Base-by-base conservation (phyloP, 2,888 invertebrate species). In the Caenorhabditis macrosperma region DNA sequence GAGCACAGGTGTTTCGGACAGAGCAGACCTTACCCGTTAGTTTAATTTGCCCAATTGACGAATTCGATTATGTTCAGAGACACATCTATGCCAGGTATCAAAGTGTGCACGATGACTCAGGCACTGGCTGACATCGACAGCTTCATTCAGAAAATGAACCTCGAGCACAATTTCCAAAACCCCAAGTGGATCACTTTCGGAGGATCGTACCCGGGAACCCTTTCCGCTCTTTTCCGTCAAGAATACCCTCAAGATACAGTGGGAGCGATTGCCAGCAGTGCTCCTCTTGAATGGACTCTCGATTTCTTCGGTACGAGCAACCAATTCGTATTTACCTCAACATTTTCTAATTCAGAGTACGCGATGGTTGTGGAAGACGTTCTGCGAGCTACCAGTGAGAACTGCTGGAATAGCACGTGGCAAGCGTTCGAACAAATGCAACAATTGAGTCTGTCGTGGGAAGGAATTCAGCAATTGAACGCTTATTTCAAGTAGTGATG, bases 131-230 rank as follows among this genome's bases (percentile, higher is more conserved):
- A 97, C 92, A 92, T 96, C 69, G 95, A 96, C 0, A 92, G 93
- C 84, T 97, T 97, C 88, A 94, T 96, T 26, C 91, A 91, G 61
- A 92, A 92, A 28, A 95, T 95, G 93, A 94, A 94, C 71, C 52
- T 71, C 0, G 71, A 87, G 33, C 75, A 83, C 44, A 81, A 85
- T 48, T 84, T 82, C 64, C 82, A 82, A 22, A 85, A 90, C 84
- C 89, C 91, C 0, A 95, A 94, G 91, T 96, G 96, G 95, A 94
- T 97, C 80, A 94, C 94, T 0, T 97, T 97, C 91, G 97, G 97
- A n/a, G 97, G 97, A 2, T 96, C 96, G 0, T 97, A 97, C 91
- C 94, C 97, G 1, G 86, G 87, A 35, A 74, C 87, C 5, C 61
- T 87, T n/a, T 82, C 83, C 0, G 86, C 86, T 17, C 63, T 84